Conservation (phyloP, 2,113 vertebrate species). For the Pterocles gutturalis region DNA sequence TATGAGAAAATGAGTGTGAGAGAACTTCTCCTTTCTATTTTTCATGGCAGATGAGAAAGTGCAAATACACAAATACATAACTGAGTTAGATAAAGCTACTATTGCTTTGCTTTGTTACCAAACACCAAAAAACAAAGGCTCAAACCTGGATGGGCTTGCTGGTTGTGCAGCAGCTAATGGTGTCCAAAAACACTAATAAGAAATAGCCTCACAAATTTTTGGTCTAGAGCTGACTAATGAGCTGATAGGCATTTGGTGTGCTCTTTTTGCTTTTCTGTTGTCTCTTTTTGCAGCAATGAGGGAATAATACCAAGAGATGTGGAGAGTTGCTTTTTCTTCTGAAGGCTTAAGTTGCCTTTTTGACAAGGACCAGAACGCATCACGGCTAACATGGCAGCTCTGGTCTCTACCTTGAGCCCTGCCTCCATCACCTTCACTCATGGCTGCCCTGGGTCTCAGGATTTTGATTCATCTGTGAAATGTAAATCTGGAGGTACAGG, state of each 20-base stretch:
- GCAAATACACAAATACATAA: neutral
- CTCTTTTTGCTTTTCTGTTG: neutral
- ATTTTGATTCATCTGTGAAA: neutral
- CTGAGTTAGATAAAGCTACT: neutral
- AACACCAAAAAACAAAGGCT: neutral
- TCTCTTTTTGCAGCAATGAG: neutral
- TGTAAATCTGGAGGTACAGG: neutral
- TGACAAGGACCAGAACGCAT: neutral
- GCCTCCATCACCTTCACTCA: neutral
- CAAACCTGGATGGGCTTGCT: neutral
- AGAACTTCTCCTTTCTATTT: neutral
- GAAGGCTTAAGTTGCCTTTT: neutral
- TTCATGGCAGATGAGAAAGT: neutral
- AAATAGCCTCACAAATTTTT: neutral
- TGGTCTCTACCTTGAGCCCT: neutral
- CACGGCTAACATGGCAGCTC: fast-evolving
- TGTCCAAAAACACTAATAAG: neutral
- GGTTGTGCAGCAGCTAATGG: neutral
- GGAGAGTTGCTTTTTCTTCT: neutral
- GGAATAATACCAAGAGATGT: neutral
- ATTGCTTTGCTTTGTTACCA: neutral
- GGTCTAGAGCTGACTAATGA: neutral
- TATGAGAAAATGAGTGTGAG: neutral
- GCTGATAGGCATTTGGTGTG: neutral
- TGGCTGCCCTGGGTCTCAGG: neutral